Percentiles rank a stretch among this genome's conserved stretches.
phyloP scores from a whole-genome alignment of 2,113 vertebrate genomes.

The Setophaga kirtlandii region DNA sequence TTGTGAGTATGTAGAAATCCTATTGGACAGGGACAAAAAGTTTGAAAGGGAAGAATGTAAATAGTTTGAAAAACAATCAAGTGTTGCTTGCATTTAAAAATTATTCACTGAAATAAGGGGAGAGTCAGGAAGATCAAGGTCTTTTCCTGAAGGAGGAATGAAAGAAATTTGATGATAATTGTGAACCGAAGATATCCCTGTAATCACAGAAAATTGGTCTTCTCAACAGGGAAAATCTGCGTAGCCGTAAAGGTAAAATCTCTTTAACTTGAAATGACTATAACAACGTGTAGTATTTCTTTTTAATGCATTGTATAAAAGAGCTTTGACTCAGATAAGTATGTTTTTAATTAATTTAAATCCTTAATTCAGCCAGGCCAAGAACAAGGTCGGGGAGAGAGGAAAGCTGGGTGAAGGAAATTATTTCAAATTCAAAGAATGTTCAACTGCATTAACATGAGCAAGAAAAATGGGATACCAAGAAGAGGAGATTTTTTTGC shows the following conservation, averaged over 20 bases:
- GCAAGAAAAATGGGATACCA: not conserved
- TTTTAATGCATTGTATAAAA: not conserved
- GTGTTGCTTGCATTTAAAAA: not conserved
- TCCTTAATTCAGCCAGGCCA: not conserved
- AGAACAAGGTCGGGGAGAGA: not conserved
- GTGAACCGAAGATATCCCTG: not conserved
- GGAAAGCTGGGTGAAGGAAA: not conserved
- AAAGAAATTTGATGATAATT: not conserved
- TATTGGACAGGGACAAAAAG: not conserved
- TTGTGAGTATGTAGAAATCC: not conserved
- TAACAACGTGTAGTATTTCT: not conserved
- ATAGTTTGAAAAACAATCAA: not conserved
- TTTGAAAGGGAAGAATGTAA: conserved; percentile 18
- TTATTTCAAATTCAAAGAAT: conserved; percentile 34
- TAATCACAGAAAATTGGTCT: not conserved
- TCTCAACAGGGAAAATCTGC: not conserved
- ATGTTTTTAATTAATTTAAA: conserved; percentile 23
- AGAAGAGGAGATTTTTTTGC: not conserved
- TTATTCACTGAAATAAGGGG: not conserved
- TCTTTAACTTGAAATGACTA: not conserved
- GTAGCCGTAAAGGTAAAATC: not conserved
- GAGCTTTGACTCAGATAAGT: not conserved
- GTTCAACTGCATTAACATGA: not conserved
- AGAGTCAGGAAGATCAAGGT: not conserved
- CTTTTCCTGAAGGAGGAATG: not conserved